These are phyloP conservation scores for Brenthis ino DNA, from an alignment of 2,888 invertebrate genomes.

Conservation along the genomic window DNA sequence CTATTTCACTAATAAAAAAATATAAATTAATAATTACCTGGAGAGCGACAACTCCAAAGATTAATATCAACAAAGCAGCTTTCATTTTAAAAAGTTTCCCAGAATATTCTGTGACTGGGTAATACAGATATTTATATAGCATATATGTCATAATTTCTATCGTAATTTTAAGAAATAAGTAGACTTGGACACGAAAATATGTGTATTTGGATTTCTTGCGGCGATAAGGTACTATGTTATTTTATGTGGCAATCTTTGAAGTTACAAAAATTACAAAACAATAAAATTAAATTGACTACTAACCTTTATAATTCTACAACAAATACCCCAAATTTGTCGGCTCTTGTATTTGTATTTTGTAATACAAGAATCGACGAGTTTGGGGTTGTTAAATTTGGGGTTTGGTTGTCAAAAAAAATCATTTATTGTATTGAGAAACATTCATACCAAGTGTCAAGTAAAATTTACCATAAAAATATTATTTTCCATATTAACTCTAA, in stretches of 20 bases:
- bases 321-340: no score
- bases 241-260: neutral
- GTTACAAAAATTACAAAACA: neutral
- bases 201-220: neutral
- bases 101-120: neutral
- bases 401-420: no score
- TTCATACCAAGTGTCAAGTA: no score
- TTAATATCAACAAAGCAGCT: conserved; percentile 43
- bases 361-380: no score
- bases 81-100: conserved; percentile 49
- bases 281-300: no score
- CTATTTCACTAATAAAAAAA: no score
- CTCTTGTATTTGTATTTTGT: no score
- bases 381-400: no score
- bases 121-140: conserved; percentile 24
- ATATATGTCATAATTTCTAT: conserved; percentile 28
- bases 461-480: no score
- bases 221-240: conserved; percentile 7
- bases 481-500: no score
- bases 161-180: conserved; percentile 16
- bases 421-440: no score
- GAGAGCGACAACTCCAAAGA: conserved; percentile 47
- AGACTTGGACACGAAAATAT: conserved; percentile 1
- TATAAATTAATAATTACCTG: conserved; percentile 47
- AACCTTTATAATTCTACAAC: no score